Evolutionary conservation across 2,113 vertebrate species (phyloP), one percentile per base, ranked within the genome.

Genomic region (Scopus umbretta): DNA sequence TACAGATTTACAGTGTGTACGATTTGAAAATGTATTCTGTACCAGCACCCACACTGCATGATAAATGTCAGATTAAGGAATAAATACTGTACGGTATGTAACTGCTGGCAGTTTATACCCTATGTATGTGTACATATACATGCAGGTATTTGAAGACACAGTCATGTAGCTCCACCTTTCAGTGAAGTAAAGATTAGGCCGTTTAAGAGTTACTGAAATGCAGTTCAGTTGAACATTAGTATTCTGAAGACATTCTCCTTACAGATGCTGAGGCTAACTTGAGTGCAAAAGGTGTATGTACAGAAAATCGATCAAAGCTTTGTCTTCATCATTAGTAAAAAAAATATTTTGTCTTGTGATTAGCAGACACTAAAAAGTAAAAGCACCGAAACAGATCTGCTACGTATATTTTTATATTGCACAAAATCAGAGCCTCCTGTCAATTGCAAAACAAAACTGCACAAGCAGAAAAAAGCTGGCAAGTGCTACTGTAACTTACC

Each of bases 221-320:
- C 84, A 55, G 59, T 86, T 75, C 90, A 93, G 49, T 42, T 96
- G 94, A 96, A 80, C 49, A 49, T 86, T 49, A 67, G 47, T 74
- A 90, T 90, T 88, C 80, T 65, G 50, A 72, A 90, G 72, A 94
- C 55, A 76, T 47, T 78, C 97, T 62, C 76, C 91, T 87, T 83
- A 68, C 63, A 74, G 91, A 83, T 66, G 88, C 62, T 92, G 96
- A 92, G 71, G 72, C 68, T 56, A 92, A 58, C 78, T 55, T 73
- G 43, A 83, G n/a, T 47, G 63, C 42, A 84, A 95, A 89, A 96
- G 76, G 86, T 36, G 13, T 58, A 49, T 76, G 82, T 92, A 78
- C 55, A 97, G 68, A 93, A 93, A 89, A 73, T 38, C 56, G 83
- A 96, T 79, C 59, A 96, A 93, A 95, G 82, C 81, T 96, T 88